Evolutionary conservation across 2,888 invertebrate species (phyloP).

Genomic region (Chirona hameri): DNA sequence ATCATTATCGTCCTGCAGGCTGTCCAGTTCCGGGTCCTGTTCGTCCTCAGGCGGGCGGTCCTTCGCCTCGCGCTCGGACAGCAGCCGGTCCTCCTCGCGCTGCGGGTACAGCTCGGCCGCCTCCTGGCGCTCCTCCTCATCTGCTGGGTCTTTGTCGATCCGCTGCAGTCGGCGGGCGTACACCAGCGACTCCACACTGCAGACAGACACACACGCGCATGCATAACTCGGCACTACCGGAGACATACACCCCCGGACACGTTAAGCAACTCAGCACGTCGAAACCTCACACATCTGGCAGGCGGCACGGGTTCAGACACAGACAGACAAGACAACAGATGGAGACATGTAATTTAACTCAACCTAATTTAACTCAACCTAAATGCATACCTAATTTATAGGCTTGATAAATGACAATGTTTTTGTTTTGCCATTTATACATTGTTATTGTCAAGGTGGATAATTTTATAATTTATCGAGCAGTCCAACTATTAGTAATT

Average conservation of each 20-base stretch:
- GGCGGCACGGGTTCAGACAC: not conserved
- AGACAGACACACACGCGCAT: not conserved
- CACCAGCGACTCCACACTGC: not conserved
- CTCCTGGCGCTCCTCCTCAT: conserved; percentile 30
- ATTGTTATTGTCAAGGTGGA: no score
- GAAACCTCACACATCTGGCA: no score
- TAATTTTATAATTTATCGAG: not conserved
- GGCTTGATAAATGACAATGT: no score
- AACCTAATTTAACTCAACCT: no score
- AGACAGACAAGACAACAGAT: not conserved
- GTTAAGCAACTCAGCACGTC: no score
- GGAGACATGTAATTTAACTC: not conserved
- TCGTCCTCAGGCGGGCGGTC: not conserved
- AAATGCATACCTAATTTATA: no score
- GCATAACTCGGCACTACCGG: not conserved
- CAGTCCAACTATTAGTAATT: no score
- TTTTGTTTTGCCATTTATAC: no score
- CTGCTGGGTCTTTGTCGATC: not conserved
- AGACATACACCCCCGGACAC: no score
- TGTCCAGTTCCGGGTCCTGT: not conserved
- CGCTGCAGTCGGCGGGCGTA: not conserved
- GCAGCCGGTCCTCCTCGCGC: conserved; percentile 27
- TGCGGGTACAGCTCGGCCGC: conserved; percentile 26
- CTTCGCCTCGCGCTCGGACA: not conserved
- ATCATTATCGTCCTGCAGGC: not conserved